Percentiles rank a stretch among this genome's conserved stretches.
Conservation (phyloP, 1,140 invertebrate genomes). For the Macrocentrus cingulum region DNA sequence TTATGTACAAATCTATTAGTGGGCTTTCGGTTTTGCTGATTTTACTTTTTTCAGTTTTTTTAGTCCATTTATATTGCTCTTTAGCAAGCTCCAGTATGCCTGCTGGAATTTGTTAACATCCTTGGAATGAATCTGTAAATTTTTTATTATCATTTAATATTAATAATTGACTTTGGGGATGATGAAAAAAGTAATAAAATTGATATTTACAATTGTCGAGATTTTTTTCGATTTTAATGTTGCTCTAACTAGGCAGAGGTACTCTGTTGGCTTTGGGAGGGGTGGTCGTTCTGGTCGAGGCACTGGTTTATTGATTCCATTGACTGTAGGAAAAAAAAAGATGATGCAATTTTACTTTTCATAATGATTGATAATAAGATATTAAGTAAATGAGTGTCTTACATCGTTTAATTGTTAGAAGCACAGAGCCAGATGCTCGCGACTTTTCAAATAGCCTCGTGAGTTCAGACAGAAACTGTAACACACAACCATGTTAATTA, state of each 20-base stretch:
- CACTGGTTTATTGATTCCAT: conserved; percentile 72
- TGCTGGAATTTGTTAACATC: conserved; percentile 85
- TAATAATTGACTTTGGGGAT: conserved; percentile 10
- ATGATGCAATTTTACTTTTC: too few species aligned
- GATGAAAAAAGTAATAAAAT: too few species aligned
- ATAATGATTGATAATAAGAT: too few species aligned
- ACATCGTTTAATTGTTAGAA: conserved; percentile 72
- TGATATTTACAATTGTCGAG: conserved; percentile 69
- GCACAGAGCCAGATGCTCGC: conserved; percentile 64
- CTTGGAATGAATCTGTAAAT: conserved; percentile 69
- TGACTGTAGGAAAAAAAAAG: conserved; percentile 62
- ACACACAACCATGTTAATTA: conserved; percentile 36
- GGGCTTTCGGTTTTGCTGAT: conserved; percentile 70
- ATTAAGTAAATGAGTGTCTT: too few species aligned
- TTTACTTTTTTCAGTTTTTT: conserved; percentile 84
- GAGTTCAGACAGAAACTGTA: conserved; percentile 69
- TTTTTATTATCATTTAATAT: conserved; percentile 2
- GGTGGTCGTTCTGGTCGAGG: conserved; percentile 64
- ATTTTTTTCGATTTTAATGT: conserved; percentile 75
- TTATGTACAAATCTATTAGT: conserved; percentile 38
- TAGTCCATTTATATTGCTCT: conserved; percentile 83
- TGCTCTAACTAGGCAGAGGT: conserved; percentile 74
- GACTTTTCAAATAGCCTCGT: conserved; percentile 70
- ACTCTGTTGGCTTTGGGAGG: conserved; percentile 65
- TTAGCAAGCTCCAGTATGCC: conserved; percentile 79